Evolutionary conservation across 2,113 vertebrate genomes (phyloP).

Genomic region (Dasyurus viverrinus): DNA sequence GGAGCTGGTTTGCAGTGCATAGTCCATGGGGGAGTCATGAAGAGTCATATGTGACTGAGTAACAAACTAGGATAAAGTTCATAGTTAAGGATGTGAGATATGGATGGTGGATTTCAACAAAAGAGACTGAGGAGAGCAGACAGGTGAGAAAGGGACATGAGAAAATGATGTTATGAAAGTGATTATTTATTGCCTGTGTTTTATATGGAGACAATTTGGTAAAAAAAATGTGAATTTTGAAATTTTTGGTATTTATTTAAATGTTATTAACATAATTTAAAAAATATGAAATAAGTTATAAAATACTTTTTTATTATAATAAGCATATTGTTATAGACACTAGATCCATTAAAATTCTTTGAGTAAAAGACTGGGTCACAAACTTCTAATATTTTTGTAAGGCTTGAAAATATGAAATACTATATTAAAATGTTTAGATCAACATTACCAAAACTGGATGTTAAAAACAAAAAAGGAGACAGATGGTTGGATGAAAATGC

Average conservation of each 20-base stretch:
- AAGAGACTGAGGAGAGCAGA: neutral
- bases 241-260: neutral
- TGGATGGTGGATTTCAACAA: neutral
- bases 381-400: slow-evolving; percentile 39
- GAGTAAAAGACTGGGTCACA: slow-evolving; percentile 22
- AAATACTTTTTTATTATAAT: neutral
- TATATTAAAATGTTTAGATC: slow-evolving; percentile 48
- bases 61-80: neutral
- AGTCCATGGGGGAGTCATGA: neutral
- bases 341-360: slow-evolving; percentile 28
- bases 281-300: neutral
- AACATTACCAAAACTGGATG: slow-evolving; percentile 28
- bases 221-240: neutral
- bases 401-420: slow-evolving; percentile 16
- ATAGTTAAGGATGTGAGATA: neutral
- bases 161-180: neutral
- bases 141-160: neutral
- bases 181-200: neutral
- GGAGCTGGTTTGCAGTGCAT: neutral
- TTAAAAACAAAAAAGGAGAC: slow-evolving; percentile 53
- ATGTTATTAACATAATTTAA: neutral
- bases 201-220: neutral
- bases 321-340: neutral
- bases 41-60: neutral
- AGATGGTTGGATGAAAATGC: slow-evolving; percentile 67